Evolutionary conservation across 2,113 vertebrate species (phyloP).

Genomic region (Pterocles burchelli): DNA sequence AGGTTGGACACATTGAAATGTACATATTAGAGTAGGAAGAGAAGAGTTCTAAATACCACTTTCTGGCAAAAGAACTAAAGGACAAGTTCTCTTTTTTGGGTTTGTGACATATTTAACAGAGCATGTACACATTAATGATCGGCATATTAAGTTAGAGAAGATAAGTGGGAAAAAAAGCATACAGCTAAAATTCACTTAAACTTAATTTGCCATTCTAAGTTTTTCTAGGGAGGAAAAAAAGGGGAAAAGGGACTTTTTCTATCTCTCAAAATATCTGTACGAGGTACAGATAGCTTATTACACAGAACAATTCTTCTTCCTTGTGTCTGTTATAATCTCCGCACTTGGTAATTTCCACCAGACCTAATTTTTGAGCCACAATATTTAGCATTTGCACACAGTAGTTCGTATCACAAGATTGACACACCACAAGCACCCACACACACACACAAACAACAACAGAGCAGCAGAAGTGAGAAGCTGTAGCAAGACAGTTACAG

Average conservation of each 20-base stretch:
- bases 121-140: neutral
- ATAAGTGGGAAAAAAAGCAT: neutral
- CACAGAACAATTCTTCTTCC: neutral
- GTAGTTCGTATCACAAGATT: neutral
- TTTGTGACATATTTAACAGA: neutral
- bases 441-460: neutral
- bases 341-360: neutral
- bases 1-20: neutral
- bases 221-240: neutral
- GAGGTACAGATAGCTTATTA: neutral
- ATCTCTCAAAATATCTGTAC: neutral
- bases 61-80: neutral
- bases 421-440: neutral
- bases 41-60: neutral
- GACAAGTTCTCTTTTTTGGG: neutral
- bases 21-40: neutral
- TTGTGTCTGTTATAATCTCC: neutral
- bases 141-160: neutral
- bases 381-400: neutral
- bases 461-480: slow-evolving; percentile 43
- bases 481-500: neutral
- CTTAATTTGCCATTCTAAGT: neutral
- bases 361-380: neutral
- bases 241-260: neutral
- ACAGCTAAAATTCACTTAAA: neutral